Evolutionary conservation across 2,888 invertebrate species (phyloP).

Genomic region (Cerastoderma edule): DNA sequence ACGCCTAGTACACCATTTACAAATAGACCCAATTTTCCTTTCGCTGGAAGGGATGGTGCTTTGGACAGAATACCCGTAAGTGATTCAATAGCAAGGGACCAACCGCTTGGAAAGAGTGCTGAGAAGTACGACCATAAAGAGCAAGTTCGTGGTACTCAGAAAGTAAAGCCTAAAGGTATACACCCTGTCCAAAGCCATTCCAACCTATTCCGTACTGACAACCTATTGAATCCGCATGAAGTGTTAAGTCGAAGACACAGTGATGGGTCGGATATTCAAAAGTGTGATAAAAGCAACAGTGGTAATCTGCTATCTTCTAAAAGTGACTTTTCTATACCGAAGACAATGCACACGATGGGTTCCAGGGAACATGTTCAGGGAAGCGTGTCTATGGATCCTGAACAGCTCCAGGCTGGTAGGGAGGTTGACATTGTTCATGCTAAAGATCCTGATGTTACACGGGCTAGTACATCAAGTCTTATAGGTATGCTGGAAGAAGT

Average conservation of each 20-base stretch:
- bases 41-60: conserved; percentile 27
- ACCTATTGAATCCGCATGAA: conserved; percentile 49
- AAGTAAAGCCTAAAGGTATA: no score
- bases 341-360: no score
- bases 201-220: not conserved
- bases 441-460: no score
- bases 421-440: no score
- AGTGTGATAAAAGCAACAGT: conserved; percentile 10
- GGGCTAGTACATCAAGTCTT: conserved; percentile 28
- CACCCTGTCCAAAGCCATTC: conserved; percentile 9
- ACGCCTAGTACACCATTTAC: conserved; percentile 50
- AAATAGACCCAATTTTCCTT: conserved; percentile 33
- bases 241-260: conserved; percentile 44
- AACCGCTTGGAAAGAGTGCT: not conserved
- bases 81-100: not conserved
- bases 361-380: no score
- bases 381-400: no score
- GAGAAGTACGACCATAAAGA: not conserved
- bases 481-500: conserved; percentile 43
- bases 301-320: conserved; percentile 32
- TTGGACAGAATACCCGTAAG: not conserved
- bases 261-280: conserved; percentile 42
- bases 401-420: no score
- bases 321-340: conserved; percentile 43
- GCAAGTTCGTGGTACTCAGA: not conserved